Percentiles rank a stretch among this genome's conserved stretches.
Conservation (phyloP, 2,888 invertebrate genomes). For the Luperina testacea region DNA sequence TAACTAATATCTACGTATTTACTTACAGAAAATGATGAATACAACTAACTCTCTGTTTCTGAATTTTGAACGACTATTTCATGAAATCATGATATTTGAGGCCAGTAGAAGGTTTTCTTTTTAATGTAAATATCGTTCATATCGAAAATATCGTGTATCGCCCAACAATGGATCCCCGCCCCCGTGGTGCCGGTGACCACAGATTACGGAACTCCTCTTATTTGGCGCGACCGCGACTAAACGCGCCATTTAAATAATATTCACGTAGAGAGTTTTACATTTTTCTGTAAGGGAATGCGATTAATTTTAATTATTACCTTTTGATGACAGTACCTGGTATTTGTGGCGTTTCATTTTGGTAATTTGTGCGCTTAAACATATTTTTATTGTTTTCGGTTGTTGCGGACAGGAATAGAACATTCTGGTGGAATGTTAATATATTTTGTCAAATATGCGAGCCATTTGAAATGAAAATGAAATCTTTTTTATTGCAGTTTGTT, state of each 20-base stretch:
- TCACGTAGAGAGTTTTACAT: slow-evolving; percentile 59
- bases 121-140: neutral
- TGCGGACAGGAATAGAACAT: neutral
- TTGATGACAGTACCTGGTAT: slow-evolving; percentile 59
- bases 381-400: slow-evolving; percentile 38
- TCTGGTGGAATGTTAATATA: slow-evolving; percentile 1
- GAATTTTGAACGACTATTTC: neutral
- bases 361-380: slow-evolving; percentile 60
- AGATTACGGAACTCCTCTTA: slow-evolving; percentile 63
- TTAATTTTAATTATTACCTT: slow-evolving; percentile 59
- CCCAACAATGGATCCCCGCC: slow-evolving; percentile 26
- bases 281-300: slow-evolving; percentile 50
- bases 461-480: neutral
- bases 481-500: no score
- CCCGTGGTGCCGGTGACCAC: slow-evolving; percentile 46
- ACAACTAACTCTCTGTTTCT: neutral
- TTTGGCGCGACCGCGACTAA: slow-evolving; percentile 60
- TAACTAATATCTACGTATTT: no score
- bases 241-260: slow-evolving; percentile 62
- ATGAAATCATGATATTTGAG: neutral
- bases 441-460: neutral
- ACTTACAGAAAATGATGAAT: neutral
- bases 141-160: slow-evolving; percentile 2
- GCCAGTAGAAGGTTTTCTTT: neutral
- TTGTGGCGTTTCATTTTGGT: slow-evolving; percentile 52